These are phyloP conservation scores for Ochropleura plecta DNA, from an alignment of 2,888 invertebrate genomes.

Conservation along the genomic window DNA sequence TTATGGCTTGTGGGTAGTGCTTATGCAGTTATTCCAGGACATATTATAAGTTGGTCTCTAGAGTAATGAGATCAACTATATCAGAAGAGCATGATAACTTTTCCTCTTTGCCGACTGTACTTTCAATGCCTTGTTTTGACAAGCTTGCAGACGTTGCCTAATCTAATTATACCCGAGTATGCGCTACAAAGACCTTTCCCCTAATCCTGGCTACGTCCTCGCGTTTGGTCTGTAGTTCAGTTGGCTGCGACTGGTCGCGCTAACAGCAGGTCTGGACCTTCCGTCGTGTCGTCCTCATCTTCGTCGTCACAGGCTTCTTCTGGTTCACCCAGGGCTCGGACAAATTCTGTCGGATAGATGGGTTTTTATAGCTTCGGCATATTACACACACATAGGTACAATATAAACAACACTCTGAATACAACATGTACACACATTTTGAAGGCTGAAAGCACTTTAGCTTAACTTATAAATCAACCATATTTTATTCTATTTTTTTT, in stretches of 20 bases:
- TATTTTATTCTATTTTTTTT: too few relatives aligned
- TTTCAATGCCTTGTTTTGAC: too few relatives aligned
- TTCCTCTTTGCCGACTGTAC: too few relatives aligned
- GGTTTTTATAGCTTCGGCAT: background rate
- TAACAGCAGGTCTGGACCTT: slow-evolving; percentile 77
- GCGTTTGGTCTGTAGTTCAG: slow-evolving; percentile 60
- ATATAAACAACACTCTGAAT: too few relatives aligned
- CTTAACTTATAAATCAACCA: too few relatives aligned
- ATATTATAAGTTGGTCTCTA: background rate
- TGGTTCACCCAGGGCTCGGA: slow-evolving; percentile 96
- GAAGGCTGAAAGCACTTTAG: too few relatives aligned
- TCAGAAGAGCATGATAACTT: too few relatives aligned
- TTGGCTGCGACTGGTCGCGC: slow-evolving; percentile 80
- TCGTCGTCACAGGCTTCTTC: slow-evolving; percentile 95
- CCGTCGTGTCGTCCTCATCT: slow-evolving; percentile 88
- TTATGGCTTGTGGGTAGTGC: background rate
- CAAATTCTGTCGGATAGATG: slow-evolving; percentile 91
- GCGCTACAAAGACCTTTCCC: background rate
- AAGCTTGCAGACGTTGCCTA: background rate
- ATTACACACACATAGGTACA: too few relatives aligned
- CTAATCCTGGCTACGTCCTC: slow-evolving; percentile 43
- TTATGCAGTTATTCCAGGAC: too few relatives aligned
- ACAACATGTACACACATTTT: too few relatives aligned
- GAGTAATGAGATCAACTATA: background rate
- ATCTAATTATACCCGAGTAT: too few relatives aligned